These are phyloP conservation scores for Eupithecia pulchellata DNA, from an alignment of 2,888 invertebrate genomes.

Conservation along the genomic window DNA sequence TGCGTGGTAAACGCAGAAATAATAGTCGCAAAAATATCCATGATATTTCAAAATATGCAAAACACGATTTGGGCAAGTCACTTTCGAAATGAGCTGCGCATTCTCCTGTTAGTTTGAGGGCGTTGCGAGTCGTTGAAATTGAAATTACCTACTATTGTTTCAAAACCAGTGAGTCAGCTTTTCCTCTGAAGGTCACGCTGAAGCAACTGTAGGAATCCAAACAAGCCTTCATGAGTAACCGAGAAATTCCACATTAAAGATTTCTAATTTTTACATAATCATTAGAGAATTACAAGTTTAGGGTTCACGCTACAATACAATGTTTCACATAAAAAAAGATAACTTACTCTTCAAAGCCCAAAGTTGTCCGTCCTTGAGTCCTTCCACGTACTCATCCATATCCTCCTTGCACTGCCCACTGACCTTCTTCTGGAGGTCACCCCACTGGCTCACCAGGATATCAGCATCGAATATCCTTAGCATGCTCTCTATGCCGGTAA, in stretches of 20 bases:
- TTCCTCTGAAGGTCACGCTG: constrained; percentile 27
- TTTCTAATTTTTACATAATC: constrained; percentile 49
- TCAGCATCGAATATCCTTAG: constrained; percentile 85
- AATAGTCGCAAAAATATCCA: constrained; percentile 6
- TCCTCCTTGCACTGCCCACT: constrained; percentile 83
- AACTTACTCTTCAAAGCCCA: constrained; percentile 91
- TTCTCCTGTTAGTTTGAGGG: constrained; percentile 12
- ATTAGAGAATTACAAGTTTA: constrained; percentile 37
- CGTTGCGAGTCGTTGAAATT: constrained; percentile 15
- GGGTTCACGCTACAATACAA: not conserved
- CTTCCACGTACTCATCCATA: constrained; percentile 86
- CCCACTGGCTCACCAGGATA: constrained; percentile 85
- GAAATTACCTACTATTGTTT: constrained; percentile 21
- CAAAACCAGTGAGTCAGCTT: constrained; percentile 25
- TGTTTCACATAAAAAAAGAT: constrained; percentile 25
- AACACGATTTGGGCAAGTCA: constrained; percentile 18
- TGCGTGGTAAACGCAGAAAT: not conserved
- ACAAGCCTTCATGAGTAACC: constrained; percentile 35
- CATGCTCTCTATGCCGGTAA: constrained; percentile 79
- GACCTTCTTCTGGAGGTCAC: constrained; percentile 74
- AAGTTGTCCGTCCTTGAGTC: constrained; percentile 82
- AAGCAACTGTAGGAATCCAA: constrained; percentile 35
- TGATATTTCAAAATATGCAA: constrained; percentile 12
- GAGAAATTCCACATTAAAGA: constrained; percentile 36
- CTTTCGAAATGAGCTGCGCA: constrained; percentile 26